Evolutionary conservation across 2,797 vertebrate genomes (phyloP).

Genomic region (Molossus molossus): DNA sequence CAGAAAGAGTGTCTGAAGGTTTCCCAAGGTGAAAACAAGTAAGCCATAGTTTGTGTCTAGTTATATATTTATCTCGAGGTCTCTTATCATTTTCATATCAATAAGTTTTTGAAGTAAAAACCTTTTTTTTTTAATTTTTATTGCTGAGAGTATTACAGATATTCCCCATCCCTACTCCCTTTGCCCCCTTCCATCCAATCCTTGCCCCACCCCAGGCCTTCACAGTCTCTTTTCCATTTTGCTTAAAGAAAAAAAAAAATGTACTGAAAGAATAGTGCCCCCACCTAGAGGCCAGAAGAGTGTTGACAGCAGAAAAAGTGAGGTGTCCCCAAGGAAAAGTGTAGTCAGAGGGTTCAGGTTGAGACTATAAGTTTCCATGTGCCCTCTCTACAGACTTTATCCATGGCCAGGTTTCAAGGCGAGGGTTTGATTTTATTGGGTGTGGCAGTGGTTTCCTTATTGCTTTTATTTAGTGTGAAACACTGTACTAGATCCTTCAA

Average conservation of each 20-base stretch:
- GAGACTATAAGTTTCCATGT: not conserved
- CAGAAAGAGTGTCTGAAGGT: not conserved
- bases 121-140: not conserved
- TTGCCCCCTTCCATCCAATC: too few species aligned
- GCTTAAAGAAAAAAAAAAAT: not conserved
- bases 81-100: constrained; percentile 9
- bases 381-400: not conserved
- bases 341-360: not conserved
- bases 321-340: not conserved
- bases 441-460: not conserved
- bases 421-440: constrained; percentile 18
- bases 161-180: too few species aligned
- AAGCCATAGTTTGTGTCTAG: not conserved
- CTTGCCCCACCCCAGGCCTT: too few species aligned
- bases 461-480: not conserved
- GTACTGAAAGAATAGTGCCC: not conserved
- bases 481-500: not conserved
- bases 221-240: not conserved
- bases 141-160: too few species aligned
- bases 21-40: not conserved
- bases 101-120: not conserved
- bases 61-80: not conserved
- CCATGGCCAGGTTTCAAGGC: not conserved
- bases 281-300: not conserved
- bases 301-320: not conserved